Evolutionary conservation across 2,888 invertebrate species (phyloP), one percentile per base, ranked within the genome.

Genomic region (Drosophila atripex): DNA sequence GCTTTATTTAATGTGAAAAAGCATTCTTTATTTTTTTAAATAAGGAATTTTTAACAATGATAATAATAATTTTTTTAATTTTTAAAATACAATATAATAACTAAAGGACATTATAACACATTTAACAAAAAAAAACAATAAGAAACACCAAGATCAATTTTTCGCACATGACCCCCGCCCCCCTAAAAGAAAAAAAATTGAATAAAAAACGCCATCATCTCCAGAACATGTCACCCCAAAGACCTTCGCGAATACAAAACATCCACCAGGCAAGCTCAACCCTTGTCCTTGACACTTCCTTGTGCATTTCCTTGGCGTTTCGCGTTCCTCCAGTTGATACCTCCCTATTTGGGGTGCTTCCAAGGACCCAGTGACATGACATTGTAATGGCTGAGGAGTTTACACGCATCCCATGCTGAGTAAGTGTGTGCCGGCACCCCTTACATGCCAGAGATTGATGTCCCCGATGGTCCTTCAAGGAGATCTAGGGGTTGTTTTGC

Each of bases 321-420:
- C 45, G 23, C 61, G 49, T 38, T 45, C 18, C 11, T 41, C 68
- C 59, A 39, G 64, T 73, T 75, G 71, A 57, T 75, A 63, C 55
- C 68, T 72, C 65, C 75, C 71, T 54, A 45, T 72, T 85, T 76
- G 76, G 83, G 86, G 88, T 83, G 83, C 86, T 87, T 80, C 76
- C 80, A 88, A 86, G 86, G 84, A 83, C 86, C 84, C 70, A 83
- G 46, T 83, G 84, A 88, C 88, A 88, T 88, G 88, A 86, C 88
- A 88, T 88, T 88, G 83, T 84, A 84, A 84, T 86, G 82, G 84
- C 69, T 76, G 76, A 70, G 70, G 74, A 73, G 76, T 75, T 79
- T 88, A 79, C 84, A 83, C 86, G 69, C 86, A 84, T 80, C 76
- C 71, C 82, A 75, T 69, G 78, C 80, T 78, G 82, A 47, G 79